Conservation (phyloP, 2,888 invertebrate species). For the Globia sparganii region DNA sequence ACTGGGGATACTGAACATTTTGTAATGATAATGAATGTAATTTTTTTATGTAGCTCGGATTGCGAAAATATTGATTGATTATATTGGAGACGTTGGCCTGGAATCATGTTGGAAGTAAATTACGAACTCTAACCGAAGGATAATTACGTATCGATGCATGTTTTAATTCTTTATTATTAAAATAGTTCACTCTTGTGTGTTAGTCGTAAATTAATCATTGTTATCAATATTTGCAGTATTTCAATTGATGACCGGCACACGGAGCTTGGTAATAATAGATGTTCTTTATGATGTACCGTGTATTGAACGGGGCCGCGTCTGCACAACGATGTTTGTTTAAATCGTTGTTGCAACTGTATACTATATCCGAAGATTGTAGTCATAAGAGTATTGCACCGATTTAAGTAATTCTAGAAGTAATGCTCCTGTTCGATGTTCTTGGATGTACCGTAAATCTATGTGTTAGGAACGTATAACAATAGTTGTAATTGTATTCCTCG, state of each 20-base stretch:
- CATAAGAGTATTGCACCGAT: constrained; percentile 37
- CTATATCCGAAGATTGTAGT: constrained; percentile 32
- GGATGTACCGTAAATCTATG: constrained; percentile 35
- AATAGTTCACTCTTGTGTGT: constrained; percentile 54
- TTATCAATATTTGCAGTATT: constrained; percentile 47
- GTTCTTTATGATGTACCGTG: constrained; percentile 37
- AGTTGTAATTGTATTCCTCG: constrained; percentile 25
- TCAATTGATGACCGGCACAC: constrained; percentile 42
- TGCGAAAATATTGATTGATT: constrained; percentile 41
- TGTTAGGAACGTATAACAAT: constrained; percentile 42
- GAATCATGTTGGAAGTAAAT: constrained; percentile 37
- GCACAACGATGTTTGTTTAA: background rate
- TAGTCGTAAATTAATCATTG: constrained; percentile 54
- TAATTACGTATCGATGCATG: constrained; percentile 40
- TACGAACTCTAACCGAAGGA: constrained; percentile 15
- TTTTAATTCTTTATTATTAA: constrained; percentile 46
- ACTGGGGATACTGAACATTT: constrained; percentile 51
- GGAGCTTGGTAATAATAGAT: constrained; percentile 34
- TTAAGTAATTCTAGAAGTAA: constrained; percentile 49
- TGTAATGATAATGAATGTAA: constrained; percentile 26
- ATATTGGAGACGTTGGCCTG: constrained; percentile 53
- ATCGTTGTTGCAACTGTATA: constrained; percentile 8
- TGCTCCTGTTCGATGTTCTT: constrained; percentile 44
- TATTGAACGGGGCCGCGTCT: constrained; percentile 42
- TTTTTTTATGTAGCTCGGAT: constrained; percentile 41